Evolutionary conservation across 1,140 invertebrate genomes (phyloP).

Genomic region (Aphelinus certus): DNA sequence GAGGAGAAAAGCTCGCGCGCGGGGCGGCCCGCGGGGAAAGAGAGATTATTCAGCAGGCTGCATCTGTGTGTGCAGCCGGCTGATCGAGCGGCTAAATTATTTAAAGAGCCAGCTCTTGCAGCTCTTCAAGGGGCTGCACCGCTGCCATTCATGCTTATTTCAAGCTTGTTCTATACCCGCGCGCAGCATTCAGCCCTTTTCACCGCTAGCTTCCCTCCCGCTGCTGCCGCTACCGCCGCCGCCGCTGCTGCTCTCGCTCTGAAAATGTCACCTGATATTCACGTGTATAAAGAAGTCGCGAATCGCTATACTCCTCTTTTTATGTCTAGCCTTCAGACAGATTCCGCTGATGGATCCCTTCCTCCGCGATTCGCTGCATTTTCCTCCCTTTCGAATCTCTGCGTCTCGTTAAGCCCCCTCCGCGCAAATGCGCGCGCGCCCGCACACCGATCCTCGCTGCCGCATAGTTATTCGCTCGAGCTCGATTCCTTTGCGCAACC

Average conservation of each 20-base stretch:
- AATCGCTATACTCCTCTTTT: conserved; percentile 32
- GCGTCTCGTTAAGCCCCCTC: no score
- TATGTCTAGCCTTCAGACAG: no score
- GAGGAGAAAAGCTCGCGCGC: no score
- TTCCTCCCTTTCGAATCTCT: no score
- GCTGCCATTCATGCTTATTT: conserved; percentile 61
- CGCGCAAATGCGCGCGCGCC: no score
- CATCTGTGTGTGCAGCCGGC: background rate
- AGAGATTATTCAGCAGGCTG: conserved; percentile 12
- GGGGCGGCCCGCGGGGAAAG: background rate
- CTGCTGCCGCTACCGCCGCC: background rate
- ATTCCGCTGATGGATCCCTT: no score
- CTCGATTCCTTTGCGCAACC: no score
- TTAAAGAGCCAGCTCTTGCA: conserved; percentile 46
- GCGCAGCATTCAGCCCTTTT: conserved; percentile 52
- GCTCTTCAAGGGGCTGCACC: conserved; percentile 45
- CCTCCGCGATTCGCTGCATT: no score
- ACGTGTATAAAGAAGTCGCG: conserved; percentile 3
- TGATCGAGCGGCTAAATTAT: conserved; percentile 46
- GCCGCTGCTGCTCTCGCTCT: background rate
- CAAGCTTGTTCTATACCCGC: conserved; percentile 56
- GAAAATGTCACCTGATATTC: background rate
- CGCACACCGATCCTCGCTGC: no score
- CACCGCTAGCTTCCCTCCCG: background rate
- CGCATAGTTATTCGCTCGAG: no score